A percentile compares a stretch with the other conserved stretches of the same genome.
Conservation (phyloP, 2,113 vertebrate genomes). For the Rafetus swinhoei region DNA sequence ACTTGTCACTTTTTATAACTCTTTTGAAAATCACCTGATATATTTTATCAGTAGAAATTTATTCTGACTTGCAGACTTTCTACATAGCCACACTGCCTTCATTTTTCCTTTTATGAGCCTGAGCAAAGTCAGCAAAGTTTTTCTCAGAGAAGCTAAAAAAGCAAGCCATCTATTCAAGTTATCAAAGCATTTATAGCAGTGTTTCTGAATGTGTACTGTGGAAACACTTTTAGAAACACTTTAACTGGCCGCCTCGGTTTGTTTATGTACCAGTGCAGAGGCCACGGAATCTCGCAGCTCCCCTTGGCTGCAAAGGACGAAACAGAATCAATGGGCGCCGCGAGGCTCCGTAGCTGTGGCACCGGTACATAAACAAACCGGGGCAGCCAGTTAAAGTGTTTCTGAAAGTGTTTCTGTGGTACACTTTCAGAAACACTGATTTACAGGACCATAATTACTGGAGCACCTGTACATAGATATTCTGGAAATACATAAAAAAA, state of each 20-base stretch:
- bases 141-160: neutral
- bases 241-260: too few relatives aligned
- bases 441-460: neutral
- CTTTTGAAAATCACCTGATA: neutral
- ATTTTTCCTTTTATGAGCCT: neutral
- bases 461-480: neutral
- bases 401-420: too few relatives aligned
- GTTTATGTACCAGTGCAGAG: too few relatives aligned
- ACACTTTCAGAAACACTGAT: too few relatives aligned
- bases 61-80: neutral
- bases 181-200: neutral
- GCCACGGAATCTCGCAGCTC: too few relatives aligned
- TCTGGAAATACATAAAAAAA: neutral
- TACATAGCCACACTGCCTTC: neutral
- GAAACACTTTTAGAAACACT: too few relatives aligned
- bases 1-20: neutral
- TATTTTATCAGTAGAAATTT: accelerated
- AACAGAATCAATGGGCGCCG: too few relatives aligned
- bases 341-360: too few relatives aligned
- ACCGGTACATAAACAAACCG: too few relatives aligned
- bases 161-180: neutral
- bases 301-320: too few relatives aligned
- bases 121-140: neutral
- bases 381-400: too few relatives aligned
- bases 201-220: too few relatives aligned